Evolutionary conservation across 1,140 invertebrate genomes (phyloP).

Genomic region (Bombus pyrosoma): DNA sequence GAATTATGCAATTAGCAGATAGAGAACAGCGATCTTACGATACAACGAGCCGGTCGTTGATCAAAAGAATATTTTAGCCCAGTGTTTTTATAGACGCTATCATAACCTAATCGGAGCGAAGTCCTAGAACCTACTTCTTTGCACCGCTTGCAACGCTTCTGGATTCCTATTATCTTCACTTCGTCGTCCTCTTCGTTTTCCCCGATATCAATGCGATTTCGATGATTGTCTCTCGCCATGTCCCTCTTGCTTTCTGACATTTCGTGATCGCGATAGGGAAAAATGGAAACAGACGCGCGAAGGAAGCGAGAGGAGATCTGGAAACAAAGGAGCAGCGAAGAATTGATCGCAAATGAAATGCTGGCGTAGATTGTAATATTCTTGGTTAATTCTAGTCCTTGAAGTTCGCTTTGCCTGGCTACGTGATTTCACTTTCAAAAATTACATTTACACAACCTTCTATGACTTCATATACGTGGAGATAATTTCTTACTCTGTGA

Average conservation of each 20-base stretch:
- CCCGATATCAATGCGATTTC: not conserved
- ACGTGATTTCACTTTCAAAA: too few relatives aligned
- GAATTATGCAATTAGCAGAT: constrained; percentile 40
- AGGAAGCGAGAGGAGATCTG: too few relatives aligned
- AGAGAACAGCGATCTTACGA: not conserved
- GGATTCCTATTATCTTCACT: constrained; percentile 34
- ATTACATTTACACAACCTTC: too few relatives aligned
- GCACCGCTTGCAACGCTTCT: constrained; percentile 26
- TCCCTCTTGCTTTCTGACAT: not conserved
- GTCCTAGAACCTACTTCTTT: constrained; percentile 39
- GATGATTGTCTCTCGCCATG: not conserved
- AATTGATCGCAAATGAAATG: too few relatives aligned
- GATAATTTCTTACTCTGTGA: too few relatives aligned
- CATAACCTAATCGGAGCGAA: constrained; percentile 38
- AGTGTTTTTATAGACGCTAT: not conserved
- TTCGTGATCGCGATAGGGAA: rapidly evolving
- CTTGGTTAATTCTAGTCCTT: not conserved
- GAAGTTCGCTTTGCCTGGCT: not conserved
- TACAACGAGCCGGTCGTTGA: not conserved
- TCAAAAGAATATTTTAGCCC: not conserved
- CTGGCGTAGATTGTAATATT: not conserved
- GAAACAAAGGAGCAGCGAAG: constrained; percentile 11
- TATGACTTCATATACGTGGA: too few relatives aligned
- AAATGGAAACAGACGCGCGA: not conserved
- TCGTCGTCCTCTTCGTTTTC: not conserved